Conservation (phyloP, 2,797 vertebrate genomes). For the Psittacula echo region DNA sequence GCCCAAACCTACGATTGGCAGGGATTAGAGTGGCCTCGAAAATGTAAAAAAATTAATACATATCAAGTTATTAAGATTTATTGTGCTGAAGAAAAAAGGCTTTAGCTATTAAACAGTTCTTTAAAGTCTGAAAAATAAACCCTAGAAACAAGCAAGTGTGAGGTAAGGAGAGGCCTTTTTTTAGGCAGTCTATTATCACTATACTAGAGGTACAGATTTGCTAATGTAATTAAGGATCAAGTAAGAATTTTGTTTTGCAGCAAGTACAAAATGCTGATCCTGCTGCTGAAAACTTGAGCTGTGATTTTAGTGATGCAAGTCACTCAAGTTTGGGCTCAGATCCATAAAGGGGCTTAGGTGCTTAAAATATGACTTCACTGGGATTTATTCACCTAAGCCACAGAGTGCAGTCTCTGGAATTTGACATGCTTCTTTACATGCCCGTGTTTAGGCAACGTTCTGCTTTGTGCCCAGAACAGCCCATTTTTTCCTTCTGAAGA, state of each 20-base stretch:
- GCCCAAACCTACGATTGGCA: neutral
- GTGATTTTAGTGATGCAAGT: neutral
- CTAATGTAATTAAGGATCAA: neutral
- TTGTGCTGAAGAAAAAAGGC: neutral
- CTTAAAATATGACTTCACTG: slow-evolving; percentile 3
- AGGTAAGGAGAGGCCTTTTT: neutral
- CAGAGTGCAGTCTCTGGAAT: neutral
- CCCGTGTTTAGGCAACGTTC: neutral
- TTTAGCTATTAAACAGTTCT: neutral
- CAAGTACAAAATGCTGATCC: neutral
- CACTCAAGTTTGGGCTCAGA: neutral
- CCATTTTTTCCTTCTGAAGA: neutral
- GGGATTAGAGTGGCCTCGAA: neutral
- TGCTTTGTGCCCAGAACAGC: neutral
- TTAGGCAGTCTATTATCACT: neutral
- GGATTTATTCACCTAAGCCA: neutral
- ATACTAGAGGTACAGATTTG: neutral
- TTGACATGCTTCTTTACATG: neutral
- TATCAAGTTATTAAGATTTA: neutral
- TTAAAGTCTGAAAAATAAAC: neutral
- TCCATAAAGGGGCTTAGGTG: slow-evolving; percentile 22
- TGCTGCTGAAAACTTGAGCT: neutral
- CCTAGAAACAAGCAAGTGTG: neutral
- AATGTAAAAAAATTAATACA: fast-evolving
- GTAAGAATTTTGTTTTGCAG: neutral